Evolutionary conservation across 2,888 invertebrate genomes (phyloP).

Genomic region (Ectemnius lituratus): DNA sequence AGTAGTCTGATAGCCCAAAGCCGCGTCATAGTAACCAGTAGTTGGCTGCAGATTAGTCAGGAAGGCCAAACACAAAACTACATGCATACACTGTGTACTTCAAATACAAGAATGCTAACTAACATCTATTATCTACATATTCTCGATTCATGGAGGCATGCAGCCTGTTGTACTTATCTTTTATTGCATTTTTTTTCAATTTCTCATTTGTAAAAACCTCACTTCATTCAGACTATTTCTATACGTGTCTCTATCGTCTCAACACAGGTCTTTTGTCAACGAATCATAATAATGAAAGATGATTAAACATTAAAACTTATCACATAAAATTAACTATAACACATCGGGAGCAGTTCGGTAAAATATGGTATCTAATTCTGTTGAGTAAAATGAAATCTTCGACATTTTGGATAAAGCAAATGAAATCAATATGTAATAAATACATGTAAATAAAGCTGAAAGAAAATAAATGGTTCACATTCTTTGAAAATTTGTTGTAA

Average conservation of each 20-base stretch:
- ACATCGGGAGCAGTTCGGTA: too few relatives aligned
- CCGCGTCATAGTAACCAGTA: conserved; percentile 84
- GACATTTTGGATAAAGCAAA: conserved; percentile 43
- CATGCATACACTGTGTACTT: conserved; percentile 78
- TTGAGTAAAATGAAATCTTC: too few relatives aligned
- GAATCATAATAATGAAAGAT: too few relatives aligned
- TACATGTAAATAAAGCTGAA: conserved; percentile 43
- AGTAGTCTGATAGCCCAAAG: conserved; percentile 84
- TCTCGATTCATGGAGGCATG: conserved; percentile 49
- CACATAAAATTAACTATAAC: too few relatives aligned
- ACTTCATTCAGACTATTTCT: background rate
- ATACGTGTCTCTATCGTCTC: too few relatives aligned
- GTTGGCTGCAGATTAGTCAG: conserved; percentile 78
- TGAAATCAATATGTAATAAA: conserved; percentile 36
- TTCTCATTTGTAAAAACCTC: background rate
- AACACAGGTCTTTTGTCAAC: background rate
- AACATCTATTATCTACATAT: conserved; percentile 68
- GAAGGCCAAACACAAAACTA: conserved; percentile 77
- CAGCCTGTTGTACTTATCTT: conserved; percentile 38
- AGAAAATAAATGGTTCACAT: conserved; percentile 26
- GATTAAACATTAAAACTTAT: too few relatives aligned
- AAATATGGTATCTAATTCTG: too few relatives aligned
- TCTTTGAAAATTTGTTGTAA: background rate
- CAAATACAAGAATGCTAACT: conserved; percentile 75
- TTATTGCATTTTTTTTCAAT: background rate